Evolutionary conservation across 2,797 vertebrate genomes (phyloP).

Genomic region (Tenualosa thibaudeaui): DNA sequence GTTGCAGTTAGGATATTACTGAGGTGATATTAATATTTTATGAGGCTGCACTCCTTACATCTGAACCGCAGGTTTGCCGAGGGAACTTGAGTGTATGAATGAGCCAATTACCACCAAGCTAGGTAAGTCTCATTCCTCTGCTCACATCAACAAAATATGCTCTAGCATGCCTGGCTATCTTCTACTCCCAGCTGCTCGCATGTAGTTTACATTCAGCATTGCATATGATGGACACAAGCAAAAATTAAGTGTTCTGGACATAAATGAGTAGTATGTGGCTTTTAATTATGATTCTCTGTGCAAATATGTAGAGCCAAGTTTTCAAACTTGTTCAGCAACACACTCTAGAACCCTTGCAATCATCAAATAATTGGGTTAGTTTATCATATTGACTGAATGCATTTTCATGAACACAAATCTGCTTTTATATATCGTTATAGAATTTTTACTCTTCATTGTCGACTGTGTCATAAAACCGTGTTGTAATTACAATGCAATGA

Average conservation of each 20-base stretch:
- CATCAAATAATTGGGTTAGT: too few relatives aligned
- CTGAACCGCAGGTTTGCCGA: slow-evolving; percentile 3
- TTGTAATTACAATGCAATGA: neutral
- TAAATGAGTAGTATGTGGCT: neutral
- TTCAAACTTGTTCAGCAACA: neutral
- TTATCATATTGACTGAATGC: too few relatives aligned
- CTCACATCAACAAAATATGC: neutral
- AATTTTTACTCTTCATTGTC: too few relatives aligned
- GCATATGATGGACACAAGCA: neutral
- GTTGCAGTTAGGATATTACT: slow-evolving; percentile 46
- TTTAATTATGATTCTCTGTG: neutral
- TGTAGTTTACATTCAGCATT: neutral
- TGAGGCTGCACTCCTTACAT: slow-evolving; percentile 38
- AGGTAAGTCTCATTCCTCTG: neutral
- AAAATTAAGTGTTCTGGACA: neutral
- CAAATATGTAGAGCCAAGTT: neutral
- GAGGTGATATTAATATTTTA: slow-evolving; percentile 61
- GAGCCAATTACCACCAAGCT: slow-evolving; percentile 30
- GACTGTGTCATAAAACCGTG: neutral
- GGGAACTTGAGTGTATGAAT: slow-evolving; percentile 29
- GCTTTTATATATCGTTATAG: too few relatives aligned
- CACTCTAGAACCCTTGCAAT: too few relatives aligned
- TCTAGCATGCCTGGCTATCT: neutral
- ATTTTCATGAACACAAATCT: too few relatives aligned
- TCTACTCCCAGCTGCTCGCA: neutral